Base-by-base conservation (phyloP, 2,797 vertebrate genomes). In the Sparus aurata region DNA sequence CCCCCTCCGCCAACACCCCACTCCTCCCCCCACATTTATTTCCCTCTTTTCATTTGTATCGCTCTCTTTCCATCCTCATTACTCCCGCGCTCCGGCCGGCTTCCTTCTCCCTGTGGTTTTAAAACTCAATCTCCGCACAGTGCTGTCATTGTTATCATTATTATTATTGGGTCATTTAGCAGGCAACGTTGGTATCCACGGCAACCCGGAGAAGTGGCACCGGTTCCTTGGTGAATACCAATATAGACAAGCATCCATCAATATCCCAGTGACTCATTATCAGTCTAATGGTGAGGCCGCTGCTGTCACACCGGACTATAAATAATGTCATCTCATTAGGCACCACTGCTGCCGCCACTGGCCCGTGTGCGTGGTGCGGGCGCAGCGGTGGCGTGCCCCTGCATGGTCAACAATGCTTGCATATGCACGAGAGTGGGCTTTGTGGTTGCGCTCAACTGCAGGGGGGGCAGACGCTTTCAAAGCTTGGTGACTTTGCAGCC, bases 91-190 rank as follows among this genome's bases (percentile, higher is more conserved):
- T 75, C 50, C 5, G n/a, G 69, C 82, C 54, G 1, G 12, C 71
- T n/a, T 87, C 83, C 85, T 74, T 85, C 71, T 91, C 87, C 85
- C 76, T 45, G 41, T 64, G 80, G 75, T 79, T 83, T 91, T 79
- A 81, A 91, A 91, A 82, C 77, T 90, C 87, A 82, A 75, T 86
- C 78, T 89, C 89, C 84, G 87, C 86, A 89, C 34, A 85, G 72
- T 69, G 63, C 90, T 86, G 83, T 90, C 85, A 89, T 91, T 93
- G 87, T 92, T 90, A 82, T 92, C 88, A 79, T 92, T 92, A 90
- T 93, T 93, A 92, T 91, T 92, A 90, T 91, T 88, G 89, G 91
- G 91, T 91, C 92, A 91, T 92, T 95, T 92, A 93, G 87, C 92
- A 78, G 84, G 85, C 89, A 47, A 78, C 58, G 59, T 58, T 71